Percentiles rank a stretch among this genome's conserved stretches.
phyloP scores from a whole-genome alignment of 2,797 vertebrate species.

The Smutsia temminckii region DNA sequence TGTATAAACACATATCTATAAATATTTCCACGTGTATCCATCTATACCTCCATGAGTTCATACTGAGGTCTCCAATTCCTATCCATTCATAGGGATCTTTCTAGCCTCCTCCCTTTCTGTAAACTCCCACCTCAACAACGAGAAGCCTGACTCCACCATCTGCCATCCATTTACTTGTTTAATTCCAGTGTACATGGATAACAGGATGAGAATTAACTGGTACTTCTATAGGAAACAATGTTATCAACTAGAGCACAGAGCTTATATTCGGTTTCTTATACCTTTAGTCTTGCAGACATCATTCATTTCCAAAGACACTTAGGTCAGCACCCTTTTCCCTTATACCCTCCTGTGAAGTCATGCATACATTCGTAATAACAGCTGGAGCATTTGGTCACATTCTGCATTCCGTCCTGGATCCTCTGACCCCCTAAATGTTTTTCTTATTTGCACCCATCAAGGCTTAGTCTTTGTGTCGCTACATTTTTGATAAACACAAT shows the following conservation, averaged over 20 bases:
- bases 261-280: not conserved
- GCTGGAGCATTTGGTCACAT: not conserved
- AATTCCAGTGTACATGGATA: not conserved
- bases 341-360: not conserved
- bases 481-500: not conserved
- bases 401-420: not conserved
- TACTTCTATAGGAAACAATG: not conserved
- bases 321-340: not conserved
- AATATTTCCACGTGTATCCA: too few relatives aligned
- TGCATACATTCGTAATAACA: too few relatives aligned
- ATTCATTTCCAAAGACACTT: too few relatives aligned
- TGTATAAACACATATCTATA: too few relatives aligned
- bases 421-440: not conserved
- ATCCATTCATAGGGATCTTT: not conserved
- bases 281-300: not conserved
- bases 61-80: not conserved
- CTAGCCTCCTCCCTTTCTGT: not conserved
- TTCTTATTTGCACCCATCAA: too few relatives aligned
- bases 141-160: not conserved
- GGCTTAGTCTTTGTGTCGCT: not conserved
- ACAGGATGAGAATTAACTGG: not conserved
- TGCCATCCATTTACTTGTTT: not conserved
- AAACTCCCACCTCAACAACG: not conserved
- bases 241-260: not conserved
- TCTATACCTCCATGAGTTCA: not conserved